Base-by-base conservation (phyloP, 2,888 invertebrate genomes). In the Acanthosepion lycidas region DNA sequence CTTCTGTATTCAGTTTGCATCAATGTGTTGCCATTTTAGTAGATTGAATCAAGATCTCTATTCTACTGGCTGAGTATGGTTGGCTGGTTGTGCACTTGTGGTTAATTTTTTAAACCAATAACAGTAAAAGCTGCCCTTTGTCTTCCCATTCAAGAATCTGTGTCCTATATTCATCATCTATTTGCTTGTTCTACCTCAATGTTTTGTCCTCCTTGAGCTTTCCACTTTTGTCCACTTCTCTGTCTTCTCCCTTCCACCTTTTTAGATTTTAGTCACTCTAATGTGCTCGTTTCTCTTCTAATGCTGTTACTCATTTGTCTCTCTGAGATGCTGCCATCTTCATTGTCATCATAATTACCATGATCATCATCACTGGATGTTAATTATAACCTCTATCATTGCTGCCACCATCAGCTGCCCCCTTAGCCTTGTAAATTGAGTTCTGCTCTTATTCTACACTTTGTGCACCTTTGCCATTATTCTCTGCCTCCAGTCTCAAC, bases 381-480 rank as follows among this genome's bases (percentile, higher is more conserved):
- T 15, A 78, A 78, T 33, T 78, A n/a, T 78, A 78, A 78, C 33
- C 78, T 78, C 33, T n/a, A 78, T n/a, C 15, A 78, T n/a, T 78
- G 78, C n/a, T 33, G 78, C 33, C 78, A 78, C 78, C 8, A 9
- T 78, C 59, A 59, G 59, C 78, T 78, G 28, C 3, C 78, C 78
- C 78, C n/a, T 78, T 78, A n/a, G 78, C 78, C 33, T 78, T 78
- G 78, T 33, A n/a, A 78, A 78, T 78, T 78, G n/a, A n/a, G 78
- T 78, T 78, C n/a, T 33, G 78, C 33, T 78, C 78, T 28, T 78
- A 33, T n/a, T n/a, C n/a, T 78, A 12, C 78, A 78, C 33, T 78
- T 78, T n/a, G n/a, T 78, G 78, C 78, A n/a, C n/a, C 78, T n/a
- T 78, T 78, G 28, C n/a, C n/a, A 12, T 33, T 78, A n/a, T 78